Conservation (phyloP, 2,797 vertebrate genomes). For the Chloroceryle amazona region DNA sequence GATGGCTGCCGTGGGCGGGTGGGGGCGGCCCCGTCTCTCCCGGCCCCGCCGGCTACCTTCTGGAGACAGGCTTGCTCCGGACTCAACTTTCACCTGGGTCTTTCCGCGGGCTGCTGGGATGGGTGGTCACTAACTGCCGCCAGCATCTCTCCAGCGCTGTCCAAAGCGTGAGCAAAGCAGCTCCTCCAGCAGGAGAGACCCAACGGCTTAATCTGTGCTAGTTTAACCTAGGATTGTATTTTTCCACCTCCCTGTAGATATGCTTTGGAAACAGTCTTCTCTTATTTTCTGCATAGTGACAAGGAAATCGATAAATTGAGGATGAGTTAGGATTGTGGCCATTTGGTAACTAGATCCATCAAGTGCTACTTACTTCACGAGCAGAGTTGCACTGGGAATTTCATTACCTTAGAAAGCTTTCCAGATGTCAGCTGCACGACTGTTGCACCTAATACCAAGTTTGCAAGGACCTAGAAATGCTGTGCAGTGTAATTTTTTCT, state of each 20-base stretch:
- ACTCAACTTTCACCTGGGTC: not conserved
- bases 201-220: not conserved
- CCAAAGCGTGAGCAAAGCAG: not conserved
- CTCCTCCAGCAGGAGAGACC: not conserved
- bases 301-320: not conserved
- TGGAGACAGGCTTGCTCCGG: not conserved
- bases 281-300: not conserved
- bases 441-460: not conserved
- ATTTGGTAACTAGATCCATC: slow-evolving; percentile 29
- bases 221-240: not conserved
- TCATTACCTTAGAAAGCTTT: not conserved
- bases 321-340: not conserved
- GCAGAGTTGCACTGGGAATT: not conserved
- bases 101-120: not conserved
- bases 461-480: not conserved
- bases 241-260: not conserved
- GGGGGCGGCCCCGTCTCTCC: not conserved
- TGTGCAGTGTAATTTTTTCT: not conserved
- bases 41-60: not conserved
- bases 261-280: not conserved
- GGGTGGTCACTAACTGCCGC: not conserved
- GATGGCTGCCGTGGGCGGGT: not conserved
- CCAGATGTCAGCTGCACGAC: fast-evolving
- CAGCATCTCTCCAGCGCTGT: not conserved
- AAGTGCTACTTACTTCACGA: slow-evolving; percentile 31